Conservation (phyloP, 2,113 vertebrate species). For the Maccullochella peelii region DNA sequence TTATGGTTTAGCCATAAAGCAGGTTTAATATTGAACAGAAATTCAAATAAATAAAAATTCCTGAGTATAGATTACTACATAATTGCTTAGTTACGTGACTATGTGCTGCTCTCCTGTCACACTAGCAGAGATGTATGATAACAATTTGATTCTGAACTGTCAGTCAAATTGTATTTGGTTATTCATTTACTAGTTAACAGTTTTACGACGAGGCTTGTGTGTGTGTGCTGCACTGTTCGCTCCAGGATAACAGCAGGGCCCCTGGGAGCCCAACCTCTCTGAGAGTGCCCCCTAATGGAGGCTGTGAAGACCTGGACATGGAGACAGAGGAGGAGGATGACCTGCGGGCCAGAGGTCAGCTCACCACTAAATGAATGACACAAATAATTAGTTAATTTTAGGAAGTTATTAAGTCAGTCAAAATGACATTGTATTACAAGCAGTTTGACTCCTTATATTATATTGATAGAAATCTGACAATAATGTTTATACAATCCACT, state of each 20-base stretch:
- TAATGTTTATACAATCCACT: background rate
- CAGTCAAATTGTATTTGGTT: background rate
- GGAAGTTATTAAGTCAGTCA: background rate
- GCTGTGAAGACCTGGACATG: constrained; percentile 93
- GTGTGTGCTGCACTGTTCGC: background rate
- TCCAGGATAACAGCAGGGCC: constrained; percentile 86
- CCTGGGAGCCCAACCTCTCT: constrained; percentile 89
- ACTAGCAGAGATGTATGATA: background rate
- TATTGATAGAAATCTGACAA: background rate
- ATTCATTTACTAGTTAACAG: constrained; percentile 41
- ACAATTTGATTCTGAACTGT: constrained; percentile 5
- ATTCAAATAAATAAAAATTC: background rate
- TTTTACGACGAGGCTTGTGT: constrained; percentile 12
- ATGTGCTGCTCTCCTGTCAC: background rate
- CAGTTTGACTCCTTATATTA: background rate
- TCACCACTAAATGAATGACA: background rate
- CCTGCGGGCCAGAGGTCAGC: constrained; percentile 90
- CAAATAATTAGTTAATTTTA: background rate
- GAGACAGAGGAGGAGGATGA: constrained; percentile 96
- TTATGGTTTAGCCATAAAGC: background rate
- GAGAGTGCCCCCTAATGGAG: constrained; percentile 89
- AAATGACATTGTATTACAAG: background rate
- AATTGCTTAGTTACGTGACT: constrained; percentile 9
- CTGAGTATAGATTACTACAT: background rate
- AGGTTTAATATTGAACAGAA: background rate